Evolutionary conservation across 2,113 vertebrate genomes (phyloP), one percentile per base, ranked within the genome.

Genomic region (Chunga burmeisteri): DNA sequence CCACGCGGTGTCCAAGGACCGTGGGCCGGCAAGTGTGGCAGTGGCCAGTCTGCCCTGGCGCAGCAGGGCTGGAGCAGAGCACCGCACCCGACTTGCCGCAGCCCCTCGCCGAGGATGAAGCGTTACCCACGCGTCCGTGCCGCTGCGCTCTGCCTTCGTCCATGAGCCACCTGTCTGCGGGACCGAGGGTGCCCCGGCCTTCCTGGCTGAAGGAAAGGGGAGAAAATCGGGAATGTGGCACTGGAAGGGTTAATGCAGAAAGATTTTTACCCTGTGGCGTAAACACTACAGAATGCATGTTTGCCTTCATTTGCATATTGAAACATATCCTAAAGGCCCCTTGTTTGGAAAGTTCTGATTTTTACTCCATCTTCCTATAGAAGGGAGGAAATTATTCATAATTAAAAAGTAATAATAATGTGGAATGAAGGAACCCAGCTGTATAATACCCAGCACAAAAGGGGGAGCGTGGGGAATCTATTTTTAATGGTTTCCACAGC

Each of bases 401-500:
- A 98, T 98, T 98, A 98, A 98, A 98, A 98, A 98, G 98, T 98
- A 98, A 97, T 98, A 97, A 98, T 97, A 97, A 96, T 82, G 96
- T 66, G 82, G 94, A 95, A 95, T 88, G 98, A 97, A 98, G 98
- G 98, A 97, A 90, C 97, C 97, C 96, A 93, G 98, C 98, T 98
- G 98, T 96, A 96, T 77, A 59, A 93, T 96, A 86, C 88, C 93
- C 95, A 34, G 95, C 91, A 95, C 95, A 95, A 93, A 96, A 96
- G 82, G 88, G 97, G 91, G 93, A 94, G 96, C 72, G 47, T 73
- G 93, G 96, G 96, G 96, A 75, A 97, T 98, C 98, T 98, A 98
- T 98, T 98, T 98, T 98, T 98, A 98, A 98, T 98, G 97, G 98
- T 98, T 97, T 98, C 98, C 97, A 97, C 98, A 97, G 98, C 81